Evolutionary conservation across 2,797 vertebrate genomes (phyloP), one percentile per base, ranked within the genome.

Genomic region (Myotis findleyi): DNA sequence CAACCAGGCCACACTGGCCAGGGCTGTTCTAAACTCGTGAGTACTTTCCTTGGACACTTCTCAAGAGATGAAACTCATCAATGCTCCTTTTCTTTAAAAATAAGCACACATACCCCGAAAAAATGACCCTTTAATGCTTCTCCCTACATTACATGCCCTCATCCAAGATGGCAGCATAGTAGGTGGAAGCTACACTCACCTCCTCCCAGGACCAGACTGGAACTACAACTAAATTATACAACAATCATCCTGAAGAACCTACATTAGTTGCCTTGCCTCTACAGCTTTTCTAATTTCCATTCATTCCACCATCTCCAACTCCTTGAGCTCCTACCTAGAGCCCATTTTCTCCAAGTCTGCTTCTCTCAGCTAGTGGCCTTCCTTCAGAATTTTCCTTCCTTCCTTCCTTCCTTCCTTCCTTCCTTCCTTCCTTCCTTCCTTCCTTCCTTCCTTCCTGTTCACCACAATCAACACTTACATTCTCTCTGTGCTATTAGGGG

Each of bases 31-130:
- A 53, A 90, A 80, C 27, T 69, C 49, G 47, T 25, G 18, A 84
- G 38, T 33, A 59, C 36, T 77, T 53, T 81, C 69, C 25, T 38
- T 17, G 9, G 47, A 16, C 9, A 3, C 49, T 64, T 66, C 68
- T 89, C 18, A 20, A 55, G 38, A 77, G 44, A 69, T 2, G 16
- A 71, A 71, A 23, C 47, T 91, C 57, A 75, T 59, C 44, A 44
- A 72, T 91, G 4, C 44, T 36, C 66, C 25, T 79, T 89, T 80
- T 79, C 38, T 82, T 84, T 18, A 69, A 41, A 96, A 87, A 55
- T 33, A 71, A 38, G 76, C 51, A 36, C 33, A 23, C 7, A 8
- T 16, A 1, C 21, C 6, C 41, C 5, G 1, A 87, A 87, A 89
- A 33, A 85, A 85, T 69, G 62, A 2, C 33, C 21, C 38, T 12